Conservation (phyloP, 2,888 invertebrate genomes). For the Panzeria rudis region DNA sequence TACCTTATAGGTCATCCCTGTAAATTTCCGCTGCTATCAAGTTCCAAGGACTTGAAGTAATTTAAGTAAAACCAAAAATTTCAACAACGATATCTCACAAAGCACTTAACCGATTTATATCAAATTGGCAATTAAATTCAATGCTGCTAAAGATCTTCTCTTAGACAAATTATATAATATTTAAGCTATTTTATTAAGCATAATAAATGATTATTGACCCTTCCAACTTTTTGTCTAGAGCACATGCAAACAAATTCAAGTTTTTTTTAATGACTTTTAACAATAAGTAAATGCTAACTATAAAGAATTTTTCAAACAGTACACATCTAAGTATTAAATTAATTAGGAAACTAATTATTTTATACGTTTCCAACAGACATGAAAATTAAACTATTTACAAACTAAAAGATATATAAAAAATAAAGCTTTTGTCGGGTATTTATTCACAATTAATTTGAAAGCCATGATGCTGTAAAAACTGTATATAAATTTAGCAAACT, state of each 20-base stretch:
- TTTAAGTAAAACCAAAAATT: no score
- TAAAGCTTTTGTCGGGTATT: constrained; percentile 55
- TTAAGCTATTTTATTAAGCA: neutral
- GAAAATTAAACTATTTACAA: constrained; percentile 18
- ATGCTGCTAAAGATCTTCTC: neutral
- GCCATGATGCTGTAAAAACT: constrained; percentile 5
- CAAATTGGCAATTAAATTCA: neutral
- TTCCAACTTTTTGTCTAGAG: neutral
- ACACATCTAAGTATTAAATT: constrained; percentile 7
- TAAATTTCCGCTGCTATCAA: no score
- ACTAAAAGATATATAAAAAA: neutral
- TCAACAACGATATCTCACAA: no score
- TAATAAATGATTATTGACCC: neutral
- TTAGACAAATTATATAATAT: neutral
- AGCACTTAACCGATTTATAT: no score
- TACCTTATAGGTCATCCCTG: no score
- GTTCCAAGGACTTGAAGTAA: no score
- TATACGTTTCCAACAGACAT: constrained; percentile 5
- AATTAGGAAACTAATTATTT: constrained; percentile 48
- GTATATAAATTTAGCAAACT: constrained; percentile 41
- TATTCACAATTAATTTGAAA: constrained; percentile 66
- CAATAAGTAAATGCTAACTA: neutral
- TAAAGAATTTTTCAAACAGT: neutral
- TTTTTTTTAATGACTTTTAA: neutral
- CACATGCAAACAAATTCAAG: constrained; percentile 6